Conservation (phyloP, 2,888 invertebrate species). For the Lobophora halterata region DNA sequence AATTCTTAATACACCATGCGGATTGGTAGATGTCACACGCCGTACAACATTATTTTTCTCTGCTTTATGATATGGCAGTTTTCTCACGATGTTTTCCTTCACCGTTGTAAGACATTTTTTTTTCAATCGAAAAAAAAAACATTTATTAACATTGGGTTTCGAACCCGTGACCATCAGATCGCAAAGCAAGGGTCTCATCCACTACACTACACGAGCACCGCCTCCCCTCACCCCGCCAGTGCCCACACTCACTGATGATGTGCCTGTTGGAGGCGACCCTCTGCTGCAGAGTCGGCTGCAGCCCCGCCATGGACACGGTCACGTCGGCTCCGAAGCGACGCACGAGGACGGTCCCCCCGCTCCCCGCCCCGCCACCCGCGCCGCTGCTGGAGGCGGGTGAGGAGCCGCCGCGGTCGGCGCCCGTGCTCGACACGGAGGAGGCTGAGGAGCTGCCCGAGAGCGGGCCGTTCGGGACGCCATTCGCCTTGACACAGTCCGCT, state of each 20-base stretch:
- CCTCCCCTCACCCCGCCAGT: too few species aligned
- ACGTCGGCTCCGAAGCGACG: conserved; percentile 35
- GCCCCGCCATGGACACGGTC: conserved; percentile 29
- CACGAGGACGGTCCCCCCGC: conserved; percentile 49
- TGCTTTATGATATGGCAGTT: too few species aligned
- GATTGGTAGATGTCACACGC: too few species aligned
- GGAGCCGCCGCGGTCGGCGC: conserved; percentile 10
- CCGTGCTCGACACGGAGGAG: conserved; percentile 13
- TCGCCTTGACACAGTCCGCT: conserved; percentile 7
- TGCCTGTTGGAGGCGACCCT: conserved; percentile 7
- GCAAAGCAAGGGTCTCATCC: too few species aligned
- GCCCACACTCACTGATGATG: conserved; percentile 3
- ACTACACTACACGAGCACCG: too few species aligned
- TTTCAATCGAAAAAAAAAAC: too few species aligned
- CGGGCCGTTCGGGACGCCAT: neutral
- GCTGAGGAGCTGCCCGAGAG: conserved; percentile 2
- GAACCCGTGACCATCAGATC: neutral
- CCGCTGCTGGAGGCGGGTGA: conserved; percentile 7
- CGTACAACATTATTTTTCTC: too few species aligned
- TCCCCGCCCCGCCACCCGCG: conserved; percentile 29
- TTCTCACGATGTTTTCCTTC: too few species aligned
- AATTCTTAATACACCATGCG: too few species aligned
- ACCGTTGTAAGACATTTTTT: too few species aligned
- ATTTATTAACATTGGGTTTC: neutral
- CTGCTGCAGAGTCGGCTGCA: neutral